These are phyloP conservation scores for Zaprionus tsacasi DNA, from an alignment of 1,140 invertebrate species.

Conservation along the genomic window DNA sequence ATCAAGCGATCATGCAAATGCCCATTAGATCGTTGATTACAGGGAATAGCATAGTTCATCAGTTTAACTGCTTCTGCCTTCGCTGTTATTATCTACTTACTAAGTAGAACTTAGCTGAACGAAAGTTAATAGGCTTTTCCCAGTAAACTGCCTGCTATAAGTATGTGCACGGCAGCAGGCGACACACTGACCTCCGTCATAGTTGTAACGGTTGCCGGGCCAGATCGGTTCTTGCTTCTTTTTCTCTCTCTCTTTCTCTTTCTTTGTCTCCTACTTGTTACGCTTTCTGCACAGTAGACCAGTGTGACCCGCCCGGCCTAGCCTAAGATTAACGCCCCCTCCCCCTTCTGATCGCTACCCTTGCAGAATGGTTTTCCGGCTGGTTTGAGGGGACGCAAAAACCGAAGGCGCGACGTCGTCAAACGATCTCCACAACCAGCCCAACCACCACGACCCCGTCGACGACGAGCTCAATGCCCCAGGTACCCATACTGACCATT, in stretches of 20 bases:
- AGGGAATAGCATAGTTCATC: not conserved
- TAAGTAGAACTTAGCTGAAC: not conserved
- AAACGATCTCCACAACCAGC: slow-evolving; percentile 59
- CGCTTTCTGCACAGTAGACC: slow-evolving; percentile 44
- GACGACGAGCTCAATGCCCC: slow-evolving; percentile 54
- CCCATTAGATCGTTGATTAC: too few species aligned
- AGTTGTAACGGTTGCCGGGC: slow-evolving; percentile 20
- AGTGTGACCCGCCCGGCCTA: not conserved
- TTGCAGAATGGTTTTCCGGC: slow-evolving; percentile 74
- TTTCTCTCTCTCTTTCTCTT: not conserved
- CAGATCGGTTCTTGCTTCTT: not conserved
- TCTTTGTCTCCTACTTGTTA: not conserved
- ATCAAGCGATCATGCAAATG: too few species aligned
- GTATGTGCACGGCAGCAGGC: not conserved
- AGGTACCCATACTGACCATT: slow-evolving; percentile 78
- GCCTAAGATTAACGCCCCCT: slow-evolving; percentile 4
- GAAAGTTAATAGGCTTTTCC: slow-evolving; percentile 5
- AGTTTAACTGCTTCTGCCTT: not conserved
- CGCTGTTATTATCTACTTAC: not conserved
- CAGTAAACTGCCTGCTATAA: not conserved
- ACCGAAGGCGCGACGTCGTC: slow-evolving; percentile 65
- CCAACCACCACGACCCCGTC: slow-evolving; percentile 64
- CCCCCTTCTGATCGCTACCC: not conserved
- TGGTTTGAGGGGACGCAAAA: slow-evolving; percentile 74
- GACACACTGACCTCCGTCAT: slow-evolving; percentile 25